Percentiles rank a stretch among this genome's conserved stretches.
These are phyloP conservation scores for Bombyx mandarina DNA, from an alignment of 1,140 invertebrate species.

Conservation along the genomic window DNA sequence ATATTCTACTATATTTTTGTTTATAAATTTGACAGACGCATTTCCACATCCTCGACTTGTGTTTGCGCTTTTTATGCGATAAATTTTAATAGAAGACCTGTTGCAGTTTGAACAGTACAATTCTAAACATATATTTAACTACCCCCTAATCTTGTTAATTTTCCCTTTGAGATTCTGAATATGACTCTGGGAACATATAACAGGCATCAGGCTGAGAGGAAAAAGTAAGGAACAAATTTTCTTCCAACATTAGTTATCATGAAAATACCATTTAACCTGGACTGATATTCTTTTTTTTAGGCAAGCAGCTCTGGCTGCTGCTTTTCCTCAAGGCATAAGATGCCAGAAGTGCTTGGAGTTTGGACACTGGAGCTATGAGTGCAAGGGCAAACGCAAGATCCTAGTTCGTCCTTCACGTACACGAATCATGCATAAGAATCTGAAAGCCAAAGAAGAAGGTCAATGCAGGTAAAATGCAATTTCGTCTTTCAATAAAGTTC, in stretches of 20 bases:
- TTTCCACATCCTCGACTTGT: constrained; percentile 15
- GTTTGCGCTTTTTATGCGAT: constrained; percentile 6
- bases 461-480: constrained; percentile 46
- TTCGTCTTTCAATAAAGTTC: neutral
- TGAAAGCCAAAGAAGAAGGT: constrained; percentile 71
- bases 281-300: constrained; percentile 34
- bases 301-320: constrained; percentile 69
- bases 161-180: constrained; percentile 4
- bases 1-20: constrained; percentile 5
- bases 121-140: too few species aligned
- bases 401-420: constrained; percentile 86
- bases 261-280: neutral
- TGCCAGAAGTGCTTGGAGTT: constrained; percentile 94
- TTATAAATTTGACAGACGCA: constrained; percentile 7
- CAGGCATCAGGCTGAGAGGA: constrained; percentile 53
- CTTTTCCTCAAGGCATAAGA: constrained; percentile 78
- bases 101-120: neutral
- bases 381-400: constrained; percentile 91
- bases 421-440: constrained; percentile 81
- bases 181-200: constrained; percentile 64
- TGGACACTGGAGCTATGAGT: constrained; percentile 95
- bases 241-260: too few species aligned
- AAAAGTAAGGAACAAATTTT: constrained; percentile 35
- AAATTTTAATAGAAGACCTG: constrained; percentile 10
- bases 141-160: too few species aligned